Percentiles rank a stretch among this genome's conserved stretches.
Conservation (phyloP, 2,888 invertebrate species). For the Eilema sororculum region DNA sequence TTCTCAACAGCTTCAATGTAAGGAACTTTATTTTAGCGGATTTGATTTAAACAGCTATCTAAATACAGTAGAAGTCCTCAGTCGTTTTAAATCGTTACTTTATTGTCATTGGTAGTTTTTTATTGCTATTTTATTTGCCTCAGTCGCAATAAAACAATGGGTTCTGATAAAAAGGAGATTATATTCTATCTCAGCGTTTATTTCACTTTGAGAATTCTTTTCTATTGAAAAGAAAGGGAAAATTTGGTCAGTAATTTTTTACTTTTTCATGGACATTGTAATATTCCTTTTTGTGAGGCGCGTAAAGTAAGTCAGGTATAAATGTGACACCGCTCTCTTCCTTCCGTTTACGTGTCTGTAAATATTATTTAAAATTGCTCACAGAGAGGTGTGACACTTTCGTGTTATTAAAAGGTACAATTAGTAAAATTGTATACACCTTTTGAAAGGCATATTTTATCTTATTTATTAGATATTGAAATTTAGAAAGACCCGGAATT, state of each 20-base stretch:
- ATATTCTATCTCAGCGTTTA: slow-evolving; percentile 23
- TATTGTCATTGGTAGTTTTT: slow-evolving; percentile 43
- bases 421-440: neutral
- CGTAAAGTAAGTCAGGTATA: slow-evolving; percentile 25
- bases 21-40: neutral
- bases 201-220: slow-evolving; percentile 21
- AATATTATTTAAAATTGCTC: slow-evolving; percentile 31
- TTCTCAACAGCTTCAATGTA: neutral
- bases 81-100: slow-evolving; percentile 34
- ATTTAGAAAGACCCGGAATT: too few relatives aligned
- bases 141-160: slow-evolving; percentile 33
- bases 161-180: slow-evolving; percentile 26
- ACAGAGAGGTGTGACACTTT: slow-evolving; percentile 20
- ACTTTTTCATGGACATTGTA: slow-evolving; percentile 31
- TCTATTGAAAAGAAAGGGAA: slow-evolving; percentile 8
- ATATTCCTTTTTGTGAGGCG: slow-evolving; percentile 25
- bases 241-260: slow-evolving; percentile 27
- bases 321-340: slow-evolving; percentile 34
- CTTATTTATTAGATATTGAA: too few relatives aligned
- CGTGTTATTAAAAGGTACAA: slow-evolving; percentile 20
- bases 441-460: too few relatives aligned
- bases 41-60: slow-evolving; percentile 30
- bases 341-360: slow-evolving; percentile 31
- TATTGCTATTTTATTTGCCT: slow-evolving; percentile 38
- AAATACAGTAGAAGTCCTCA: slow-evolving; percentile 29